Evolutionary conservation across 2,888 invertebrate species (phyloP).

Genomic region (Meteorus colon): DNA sequence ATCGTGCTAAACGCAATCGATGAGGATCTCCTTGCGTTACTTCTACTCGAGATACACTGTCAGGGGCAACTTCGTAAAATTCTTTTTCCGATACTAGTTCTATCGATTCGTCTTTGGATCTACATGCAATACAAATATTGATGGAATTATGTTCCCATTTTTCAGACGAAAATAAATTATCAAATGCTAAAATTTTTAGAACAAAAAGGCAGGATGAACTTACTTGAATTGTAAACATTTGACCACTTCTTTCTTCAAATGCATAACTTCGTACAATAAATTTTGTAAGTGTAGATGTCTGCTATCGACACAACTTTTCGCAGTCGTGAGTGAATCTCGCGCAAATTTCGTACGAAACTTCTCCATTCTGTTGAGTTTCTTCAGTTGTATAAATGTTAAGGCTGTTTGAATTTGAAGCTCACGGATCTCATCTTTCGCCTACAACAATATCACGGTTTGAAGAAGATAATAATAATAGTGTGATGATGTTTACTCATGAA

Average conservation of each 20-base stretch:
- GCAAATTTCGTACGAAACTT: slow-evolving; percentile 90
- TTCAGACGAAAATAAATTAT: not conserved
- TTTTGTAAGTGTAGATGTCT: slow-evolving; percentile 94
- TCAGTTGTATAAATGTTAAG: slow-evolving; percentile 86
- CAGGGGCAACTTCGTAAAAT: slow-evolving; percentile 87
- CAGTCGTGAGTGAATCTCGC: slow-evolving; percentile 86
- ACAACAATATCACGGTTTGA: slow-evolving; percentile 56
- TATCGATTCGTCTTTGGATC: slow-evolving; percentile 94
- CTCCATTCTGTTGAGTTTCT: slow-evolving; percentile 92
- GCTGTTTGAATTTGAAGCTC: slow-evolving; percentile 84
- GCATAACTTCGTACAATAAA: slow-evolving; percentile 93
- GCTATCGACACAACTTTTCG: slow-evolving; percentile 91
- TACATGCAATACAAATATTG: slow-evolving; percentile 60
- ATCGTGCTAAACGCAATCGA: slow-evolving; percentile 86
- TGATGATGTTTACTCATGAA: no score
- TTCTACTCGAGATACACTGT: slow-evolving; percentile 79
- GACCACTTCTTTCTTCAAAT: slow-evolving; percentile 94
- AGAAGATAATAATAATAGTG: not conserved
- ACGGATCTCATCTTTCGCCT: slow-evolving; percentile 79
- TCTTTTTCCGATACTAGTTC: slow-evolving; percentile 89
- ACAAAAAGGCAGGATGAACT: slow-evolving; percentile 57
- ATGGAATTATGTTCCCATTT: slow-evolving; percentile 5
- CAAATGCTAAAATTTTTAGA: slow-evolving; percentile 1
- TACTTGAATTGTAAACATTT: slow-evolving; percentile 95
- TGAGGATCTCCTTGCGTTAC: slow-evolving; percentile 83